phyloP scores from a whole-genome alignment of 2,888 invertebrate species.

The Aquatica leii region DNA sequence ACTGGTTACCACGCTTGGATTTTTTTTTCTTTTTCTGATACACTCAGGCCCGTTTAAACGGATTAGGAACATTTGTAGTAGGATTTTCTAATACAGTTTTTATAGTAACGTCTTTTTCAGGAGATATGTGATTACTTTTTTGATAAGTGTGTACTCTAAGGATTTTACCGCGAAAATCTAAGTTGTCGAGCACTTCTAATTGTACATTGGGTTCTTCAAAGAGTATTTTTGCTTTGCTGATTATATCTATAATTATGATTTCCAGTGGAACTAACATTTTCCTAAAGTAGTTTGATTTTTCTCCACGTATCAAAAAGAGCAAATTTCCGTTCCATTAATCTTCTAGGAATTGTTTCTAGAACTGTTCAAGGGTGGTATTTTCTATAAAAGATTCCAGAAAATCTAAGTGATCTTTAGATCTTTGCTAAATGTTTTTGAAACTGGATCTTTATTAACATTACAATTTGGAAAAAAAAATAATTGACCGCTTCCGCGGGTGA shows the following conservation, averaged over 20 bases:
- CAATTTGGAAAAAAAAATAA: too few species aligned
- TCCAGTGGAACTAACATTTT: too few species aligned
- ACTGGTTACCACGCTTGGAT: neutral
- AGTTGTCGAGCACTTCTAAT: neutral
- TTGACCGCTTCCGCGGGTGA: neutral
- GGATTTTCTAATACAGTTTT: neutral
- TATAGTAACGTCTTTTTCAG: neutral
- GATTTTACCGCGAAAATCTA: neutral
- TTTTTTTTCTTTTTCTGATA: neutral
- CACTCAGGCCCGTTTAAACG: neutral
- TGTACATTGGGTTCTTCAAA: constrained; percentile 5
- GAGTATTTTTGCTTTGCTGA: neutral
- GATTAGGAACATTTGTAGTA: neutral
- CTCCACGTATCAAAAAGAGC: too few species aligned
- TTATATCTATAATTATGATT: too few species aligned
- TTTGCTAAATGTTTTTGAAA: too few species aligned
- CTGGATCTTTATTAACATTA: too few species aligned
- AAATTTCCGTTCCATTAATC: neutral
- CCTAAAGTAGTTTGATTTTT: too few species aligned
- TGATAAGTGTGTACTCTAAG: neutral
- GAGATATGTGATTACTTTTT: constrained; percentile 2
- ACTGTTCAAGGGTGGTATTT: constrained; percentile 4
- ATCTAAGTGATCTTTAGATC: too few species aligned
- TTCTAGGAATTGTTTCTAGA: constrained; percentile 3
- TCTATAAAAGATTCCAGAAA: constrained; percentile 2